Base-by-base conservation (phyloP, 2,888 invertebrate genomes). In the Prenolepis imparis region DNA sequence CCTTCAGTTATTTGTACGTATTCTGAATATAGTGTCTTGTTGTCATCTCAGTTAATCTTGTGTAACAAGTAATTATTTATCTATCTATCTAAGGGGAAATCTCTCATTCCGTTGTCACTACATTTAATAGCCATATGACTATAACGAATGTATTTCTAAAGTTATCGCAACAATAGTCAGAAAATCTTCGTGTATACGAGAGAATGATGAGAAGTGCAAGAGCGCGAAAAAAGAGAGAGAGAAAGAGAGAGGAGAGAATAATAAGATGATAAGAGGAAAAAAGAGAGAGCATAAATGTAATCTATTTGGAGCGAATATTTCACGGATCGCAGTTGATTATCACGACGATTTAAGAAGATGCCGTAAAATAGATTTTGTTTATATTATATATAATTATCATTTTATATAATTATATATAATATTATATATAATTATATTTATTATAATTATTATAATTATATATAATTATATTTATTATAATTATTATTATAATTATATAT, bases 1-100 rank as follows among this genome's bases (percentile, higher is more conserved):
- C 74, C 77, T 84, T 70, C 66, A 80, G 67, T 87, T 73, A 73
- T 77, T 85, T 61, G 64, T 85, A 70, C 82, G 67, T 77, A 63
- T 66, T 74, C 70, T 66, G 73, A 32, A 28, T 39, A 48, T 66
- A 84, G 48, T 52, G 55, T 74, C 61, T 70, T 57, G 64, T 68
- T 67, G 81, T 84, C 82, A 48, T 32, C 59, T 68, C 61, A 39
- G 24, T 78, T 67, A 66, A 67, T 83, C 44, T 67, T 24, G 18
- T 48, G 57, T 75, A 63, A 81, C 55, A 11, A 64, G 32, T 59
- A 24, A 68, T 81, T 84, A 61, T 68, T 84, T 63, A 64, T 82
- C 68, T 61, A 64, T 82, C 68, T 61, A 72, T 75, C 67, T 57
- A 39, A 39, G 66, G 66, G 48, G 36, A 61, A 36, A 78, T 67